Conservation (phyloP, 2,797 vertebrate species). For the Taenioides sp. region DNA sequence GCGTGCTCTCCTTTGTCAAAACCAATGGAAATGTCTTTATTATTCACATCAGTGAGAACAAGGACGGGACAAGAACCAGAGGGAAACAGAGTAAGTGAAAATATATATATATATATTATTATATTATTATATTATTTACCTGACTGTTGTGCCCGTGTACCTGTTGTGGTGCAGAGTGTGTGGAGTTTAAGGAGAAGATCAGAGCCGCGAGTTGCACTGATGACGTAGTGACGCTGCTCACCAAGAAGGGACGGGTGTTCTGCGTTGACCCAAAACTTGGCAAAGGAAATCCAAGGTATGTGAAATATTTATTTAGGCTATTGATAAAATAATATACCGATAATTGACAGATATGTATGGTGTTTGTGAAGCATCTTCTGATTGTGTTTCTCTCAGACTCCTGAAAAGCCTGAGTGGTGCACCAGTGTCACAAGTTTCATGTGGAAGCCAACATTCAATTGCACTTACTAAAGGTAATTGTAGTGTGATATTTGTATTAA, state of each 20-base stretch:
- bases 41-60: neutral
- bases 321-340: neutral
- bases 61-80: slow-evolving; percentile 23
- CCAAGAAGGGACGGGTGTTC: slow-evolving; percentile 31
- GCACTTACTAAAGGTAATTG: slow-evolving; percentile 84
- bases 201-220: slow-evolving; percentile 63
- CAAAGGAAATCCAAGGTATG: slow-evolving; percentile 39
- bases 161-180: slow-evolving; percentile 45
- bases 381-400: slow-evolving; percentile 31
- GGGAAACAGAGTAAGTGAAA: slow-evolving; percentile 48
- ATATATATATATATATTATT: neutral
- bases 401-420: slow-evolving; percentile 74
- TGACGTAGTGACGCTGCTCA: slow-evolving; percentile 58
- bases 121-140: neutral
- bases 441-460: slow-evolving; percentile 86
- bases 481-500: too few species aligned
- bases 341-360: neutral
- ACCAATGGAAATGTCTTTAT: slow-evolving; percentile 27
- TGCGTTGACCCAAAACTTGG: slow-evolving; percentile 21
- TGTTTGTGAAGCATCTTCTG: neutral
- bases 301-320: neutral
- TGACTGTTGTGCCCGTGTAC: neutral
- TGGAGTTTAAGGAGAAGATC: slow-evolving; percentile 40
- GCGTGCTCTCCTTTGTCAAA: slow-evolving; percentile 37
- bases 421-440: slow-evolving; percentile 83